Base-by-base conservation (phyloP, 2,113 vertebrate genomes). In the Phalacrocorax brasilianus region DNA sequence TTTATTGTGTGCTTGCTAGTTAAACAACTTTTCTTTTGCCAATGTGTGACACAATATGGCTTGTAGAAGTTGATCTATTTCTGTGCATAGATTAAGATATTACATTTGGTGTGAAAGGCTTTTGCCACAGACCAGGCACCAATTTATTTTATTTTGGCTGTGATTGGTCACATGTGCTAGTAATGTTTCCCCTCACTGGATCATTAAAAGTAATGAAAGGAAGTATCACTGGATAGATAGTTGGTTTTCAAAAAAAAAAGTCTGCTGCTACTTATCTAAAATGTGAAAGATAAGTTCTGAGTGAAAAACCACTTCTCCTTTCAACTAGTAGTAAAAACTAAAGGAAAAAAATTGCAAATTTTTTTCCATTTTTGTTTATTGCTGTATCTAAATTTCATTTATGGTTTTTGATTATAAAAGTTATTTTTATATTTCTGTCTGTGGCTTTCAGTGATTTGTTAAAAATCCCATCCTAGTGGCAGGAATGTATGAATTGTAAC, bases 101-200 rank as follows among this genome's bases (percentile, higher is more conserved):
- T 95, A 55, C 45, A 70, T 97, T 93, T 80, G 22, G 13, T 97
- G 15, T 96, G 82, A 91, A 96, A 97, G 82, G 95, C 96, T 98
- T 98, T 97, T 98, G 95, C 97, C 98, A 97, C 97, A 98, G 91
- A 95, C 86, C 91, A 96, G 95, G 84, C 79, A 94, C 94, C 81
- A 81, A 6, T 95, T 96, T 98, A 89, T 97, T 95, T 96, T 98
- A 89, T 97, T 94, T 70, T 97, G 92, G 50, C 88, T 94, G 22
- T 96, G 71, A 96, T 97, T 97, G 96, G 95, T 96, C 97, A 98
- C 95, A 97, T 96, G 97, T 98, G 95, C 95, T 98, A 88, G 94
- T 98, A 98, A 98, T 97, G 93, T 98, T 94, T 97, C 92, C 94
- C 24, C 50, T 61, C 42, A 53, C 47, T 90, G 66, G 38, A 28